A percentile compares a stretch with the other conserved stretches of the same genome.
phyloP scores from a whole-genome alignment of 1,140 invertebrate species.

The Scaptodrosophila lebanonensis region DNA sequence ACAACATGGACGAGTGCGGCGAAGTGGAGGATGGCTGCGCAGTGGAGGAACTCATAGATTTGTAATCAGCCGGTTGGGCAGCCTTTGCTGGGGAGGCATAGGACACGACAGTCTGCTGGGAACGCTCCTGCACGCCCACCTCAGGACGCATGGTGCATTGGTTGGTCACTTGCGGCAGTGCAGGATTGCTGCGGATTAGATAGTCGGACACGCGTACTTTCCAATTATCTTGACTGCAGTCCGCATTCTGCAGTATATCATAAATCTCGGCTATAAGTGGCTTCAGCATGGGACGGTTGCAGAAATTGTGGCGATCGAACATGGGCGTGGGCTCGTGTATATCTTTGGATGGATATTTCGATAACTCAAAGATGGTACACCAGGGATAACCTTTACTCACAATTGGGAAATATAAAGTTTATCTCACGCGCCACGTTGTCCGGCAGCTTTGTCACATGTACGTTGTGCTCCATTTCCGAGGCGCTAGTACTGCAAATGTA shows the following conservation, averaged over 20 bases:
- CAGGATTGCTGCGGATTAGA: conserved; percentile 44
- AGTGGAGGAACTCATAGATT: conserved; percentile 19
- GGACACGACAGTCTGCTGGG: conserved; percentile 45
- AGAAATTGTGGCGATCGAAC: conserved; percentile 48
- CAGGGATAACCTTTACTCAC: conserved; percentile 79
- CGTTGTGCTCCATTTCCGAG: conserved; percentile 58
- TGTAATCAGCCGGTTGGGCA: conserved; percentile 18
- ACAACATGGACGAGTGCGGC: conserved; percentile 45
- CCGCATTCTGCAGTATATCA: conserved; percentile 51
- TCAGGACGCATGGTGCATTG: conserved; percentile 38
- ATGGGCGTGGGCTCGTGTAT: conserved; percentile 58
- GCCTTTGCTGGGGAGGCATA: conserved; percentile 25
- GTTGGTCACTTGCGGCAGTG: conserved; percentile 49
- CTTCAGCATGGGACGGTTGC: conserved; percentile 43
- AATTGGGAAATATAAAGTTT: conserved; percentile 90
- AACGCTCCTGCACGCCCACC: conserved; percentile 33
- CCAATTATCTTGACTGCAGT: conserved; percentile 60
- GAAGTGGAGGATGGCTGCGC: conserved; percentile 23
- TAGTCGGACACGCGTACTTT: conserved; percentile 56
- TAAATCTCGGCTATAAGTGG: conserved; percentile 57
- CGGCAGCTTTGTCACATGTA: conserved; percentile 88
- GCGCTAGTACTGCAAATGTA: conserved; percentile 30
- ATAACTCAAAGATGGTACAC: too few species aligned
- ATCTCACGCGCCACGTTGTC: conserved; percentile 89
- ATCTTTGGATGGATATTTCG: conserved; percentile 25